These are phyloP conservation scores for Idaea straminata DNA, from an alignment of 2,888 invertebrate species.

Conservation along the genomic window DNA sequence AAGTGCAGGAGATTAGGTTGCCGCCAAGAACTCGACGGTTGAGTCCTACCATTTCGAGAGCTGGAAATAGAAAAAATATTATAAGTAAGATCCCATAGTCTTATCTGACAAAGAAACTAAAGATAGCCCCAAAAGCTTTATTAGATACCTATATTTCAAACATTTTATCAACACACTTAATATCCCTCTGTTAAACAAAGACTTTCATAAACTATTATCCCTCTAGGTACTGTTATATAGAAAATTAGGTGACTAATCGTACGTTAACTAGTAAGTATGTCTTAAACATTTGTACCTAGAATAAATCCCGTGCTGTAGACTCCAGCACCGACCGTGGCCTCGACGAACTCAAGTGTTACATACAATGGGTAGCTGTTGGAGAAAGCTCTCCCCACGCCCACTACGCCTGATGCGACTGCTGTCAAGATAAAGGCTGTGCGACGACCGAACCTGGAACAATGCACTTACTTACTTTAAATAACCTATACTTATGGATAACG, in stretches of 20 bases:
- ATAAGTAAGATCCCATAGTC: not conserved
- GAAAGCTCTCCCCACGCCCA: conserved; percentile 67
- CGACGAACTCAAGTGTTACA: conserved; percentile 57
- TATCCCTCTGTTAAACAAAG: no score
- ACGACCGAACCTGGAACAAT: conserved; percentile 74
- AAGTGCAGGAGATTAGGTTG: conserved; percentile 82
- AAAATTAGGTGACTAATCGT: no score
- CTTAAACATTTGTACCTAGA: conserved; percentile 59
- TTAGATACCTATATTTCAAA: no score
- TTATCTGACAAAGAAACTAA: no score
- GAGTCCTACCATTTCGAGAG: conserved; percentile 85
- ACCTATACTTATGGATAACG: not conserved
- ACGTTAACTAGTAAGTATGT: not conserved
- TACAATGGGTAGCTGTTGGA: conserved; percentile 52
- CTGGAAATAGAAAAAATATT: conserved; percentile 52
- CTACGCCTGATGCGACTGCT: conserved; percentile 72
- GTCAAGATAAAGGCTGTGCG: conserved; percentile 79
- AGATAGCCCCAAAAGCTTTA: no score
- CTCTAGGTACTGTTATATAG: no score
- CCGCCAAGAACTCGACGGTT: conserved; percentile 83
- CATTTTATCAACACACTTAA: no score
- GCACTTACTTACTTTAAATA: conserved; percentile 2
- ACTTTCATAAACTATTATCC: no score
- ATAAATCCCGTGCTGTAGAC: conserved; percentile 67
- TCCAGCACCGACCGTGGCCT: conserved; percentile 59